Percentiles rank a stretch among this genome's conserved stretches.
These are phyloP conservation scores for Unio pictorum DNA, from an alignment of 2,888 invertebrate species.

Conservation along the genomic window DNA sequence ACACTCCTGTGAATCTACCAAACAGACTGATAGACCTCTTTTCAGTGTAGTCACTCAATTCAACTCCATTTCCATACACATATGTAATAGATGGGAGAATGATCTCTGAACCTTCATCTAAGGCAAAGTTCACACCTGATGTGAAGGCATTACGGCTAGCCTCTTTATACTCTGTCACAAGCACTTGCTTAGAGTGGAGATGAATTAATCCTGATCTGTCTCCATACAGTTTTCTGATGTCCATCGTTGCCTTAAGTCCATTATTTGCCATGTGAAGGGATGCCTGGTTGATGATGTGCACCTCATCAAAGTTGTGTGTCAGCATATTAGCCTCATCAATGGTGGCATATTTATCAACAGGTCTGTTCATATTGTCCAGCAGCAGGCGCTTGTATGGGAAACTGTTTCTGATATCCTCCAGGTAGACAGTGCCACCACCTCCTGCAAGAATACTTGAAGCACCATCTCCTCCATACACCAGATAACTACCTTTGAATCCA, in stretches of 20 bases:
- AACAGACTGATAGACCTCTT: slow-evolving; percentile 37
- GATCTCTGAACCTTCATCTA: slow-evolving; percentile 41
- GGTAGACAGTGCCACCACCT: slow-evolving; percentile 53
- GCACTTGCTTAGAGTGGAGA: slow-evolving; percentile 38
- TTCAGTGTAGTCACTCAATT: slow-evolving; percentile 28
- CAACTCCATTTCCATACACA: slow-evolving; percentile 51
- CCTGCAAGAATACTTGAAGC: slow-evolving; percentile 26
- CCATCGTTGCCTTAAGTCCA: slow-evolving; percentile 22
- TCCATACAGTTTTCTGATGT: slow-evolving; percentile 36
- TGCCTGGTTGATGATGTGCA: slow-evolving; percentile 46
- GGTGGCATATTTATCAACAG: slow-evolving; percentile 46
- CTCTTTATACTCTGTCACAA: slow-evolving; percentile 42
- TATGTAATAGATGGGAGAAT: slow-evolving; percentile 45
- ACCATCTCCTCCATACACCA: slow-evolving; percentile 43
- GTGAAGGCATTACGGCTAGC: slow-evolving; percentile 42
- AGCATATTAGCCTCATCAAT: slow-evolving; percentile 37
- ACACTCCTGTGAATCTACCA: slow-evolving; percentile 49
- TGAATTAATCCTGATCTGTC: slow-evolving; percentile 52
- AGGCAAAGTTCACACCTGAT: slow-evolving; percentile 48
- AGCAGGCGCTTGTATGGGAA: slow-evolving; percentile 37
- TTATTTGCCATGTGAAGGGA: slow-evolving; percentile 42
- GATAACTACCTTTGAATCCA: slow-evolving; percentile 42
- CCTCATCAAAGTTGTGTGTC: slow-evolving; percentile 47
- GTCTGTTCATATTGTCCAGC: slow-evolving; percentile 44
- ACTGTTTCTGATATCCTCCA: slow-evolving; percentile 42